phyloP scores from a whole-genome alignment of 2,113 vertebrate species.

The Phoxinus phoxinus region DNA sequence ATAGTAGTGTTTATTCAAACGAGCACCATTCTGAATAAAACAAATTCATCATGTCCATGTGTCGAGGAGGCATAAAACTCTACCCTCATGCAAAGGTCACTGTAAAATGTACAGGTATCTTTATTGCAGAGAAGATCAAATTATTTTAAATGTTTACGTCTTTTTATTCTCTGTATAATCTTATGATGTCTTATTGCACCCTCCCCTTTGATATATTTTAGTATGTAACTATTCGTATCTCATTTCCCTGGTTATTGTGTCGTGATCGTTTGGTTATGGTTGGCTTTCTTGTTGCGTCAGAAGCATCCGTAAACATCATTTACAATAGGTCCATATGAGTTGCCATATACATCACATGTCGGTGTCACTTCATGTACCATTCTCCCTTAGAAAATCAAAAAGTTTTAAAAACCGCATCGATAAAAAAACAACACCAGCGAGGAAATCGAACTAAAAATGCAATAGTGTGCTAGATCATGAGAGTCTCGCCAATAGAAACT shows the following conservation, averaged over 20 bases:
- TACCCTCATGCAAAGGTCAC: slow-evolving; percentile 89
- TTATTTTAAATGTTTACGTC: slow-evolving; percentile 76
- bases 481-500: slow-evolving; percentile 21
- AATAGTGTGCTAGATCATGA: slow-evolving; percentile 44
- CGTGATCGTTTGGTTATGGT: slow-evolving; percentile 53
- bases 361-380: slow-evolving; percentile 40
- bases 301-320: slow-evolving; percentile 57
- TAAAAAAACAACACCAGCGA: slow-evolving; percentile 59
- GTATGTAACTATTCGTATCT: slow-evolving; percentile 57
- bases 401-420: slow-evolving; percentile 54
- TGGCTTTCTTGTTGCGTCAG: slow-evolving; percentile 31
- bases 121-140: slow-evolving; percentile 89
- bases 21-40: slow-evolving; percentile 80
- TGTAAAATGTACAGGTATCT: slow-evolving; percentile 86
- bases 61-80: slow-evolving; percentile 78
- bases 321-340: slow-evolving; percentile 53
- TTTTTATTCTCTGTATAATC: slow-evolving; percentile 60
- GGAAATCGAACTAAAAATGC: slow-evolving; percentile 55
- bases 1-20: slow-evolving; percentile 79
- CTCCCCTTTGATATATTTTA: slow-evolving; percentile 65
- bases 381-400: slow-evolving; percentile 57
- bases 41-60: slow-evolving; percentile 76
- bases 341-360: slow-evolving; percentile 42
- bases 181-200: slow-evolving; percentile 52
- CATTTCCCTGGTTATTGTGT: slow-evolving; percentile 54